phyloP scores from a whole-genome alignment of 2,797 vertebrate genomes.

The Mus caroli region DNA sequence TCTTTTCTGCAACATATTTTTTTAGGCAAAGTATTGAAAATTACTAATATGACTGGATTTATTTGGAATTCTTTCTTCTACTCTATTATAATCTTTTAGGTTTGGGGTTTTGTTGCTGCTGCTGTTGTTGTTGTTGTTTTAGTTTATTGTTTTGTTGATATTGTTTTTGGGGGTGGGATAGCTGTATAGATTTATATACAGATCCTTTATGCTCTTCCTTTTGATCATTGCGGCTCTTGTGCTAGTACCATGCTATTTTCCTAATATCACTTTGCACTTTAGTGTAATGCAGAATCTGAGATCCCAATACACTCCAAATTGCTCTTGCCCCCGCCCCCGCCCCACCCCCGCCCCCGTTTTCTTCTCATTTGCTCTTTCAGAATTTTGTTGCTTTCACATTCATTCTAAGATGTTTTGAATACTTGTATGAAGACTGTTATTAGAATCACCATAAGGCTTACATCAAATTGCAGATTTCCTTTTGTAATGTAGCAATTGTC shows the following conservation, averaged over 20 bases:
- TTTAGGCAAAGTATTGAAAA: neutral
- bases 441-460: neutral
- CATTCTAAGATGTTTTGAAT: neutral
- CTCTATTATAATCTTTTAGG: neutral
- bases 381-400: neutral
- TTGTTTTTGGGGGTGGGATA: neutral
- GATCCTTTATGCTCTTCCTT: neutral
- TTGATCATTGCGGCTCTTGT: no score
- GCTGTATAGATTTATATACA: neutral
- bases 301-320: neutral
- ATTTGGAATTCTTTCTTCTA: neutral
- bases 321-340: fast-evolving
- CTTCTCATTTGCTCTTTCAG: neutral
- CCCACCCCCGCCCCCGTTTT: no score
- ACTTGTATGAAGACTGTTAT: neutral
- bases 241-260: neutral
- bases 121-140: neutral
- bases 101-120: fast-evolving
- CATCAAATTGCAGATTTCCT: neutral
- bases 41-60: neutral
- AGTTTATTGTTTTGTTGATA: no score
- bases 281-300: neutral
- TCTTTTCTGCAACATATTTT: neutral
- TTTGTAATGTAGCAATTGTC: neutral
- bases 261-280: neutral